phyloP scores from a whole-genome alignment of 2,797 vertebrate species.

The Silurus lanzhouensis region DNA sequence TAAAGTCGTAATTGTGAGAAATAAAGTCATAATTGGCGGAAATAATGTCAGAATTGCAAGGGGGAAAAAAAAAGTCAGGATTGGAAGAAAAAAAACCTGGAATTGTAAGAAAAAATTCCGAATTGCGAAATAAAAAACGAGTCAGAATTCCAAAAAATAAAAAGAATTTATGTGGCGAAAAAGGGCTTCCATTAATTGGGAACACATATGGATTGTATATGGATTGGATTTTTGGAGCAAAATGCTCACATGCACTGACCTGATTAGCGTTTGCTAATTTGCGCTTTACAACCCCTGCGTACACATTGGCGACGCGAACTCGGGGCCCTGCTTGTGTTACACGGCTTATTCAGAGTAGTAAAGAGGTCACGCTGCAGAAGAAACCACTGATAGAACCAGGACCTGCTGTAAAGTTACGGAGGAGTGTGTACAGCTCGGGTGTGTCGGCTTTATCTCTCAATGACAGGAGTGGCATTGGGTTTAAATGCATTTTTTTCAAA shows the following conservation, averaged over 20 bases:
- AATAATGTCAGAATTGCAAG: too few relatives aligned
- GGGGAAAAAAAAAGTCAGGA: too few relatives aligned
- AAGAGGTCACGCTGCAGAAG: background rate
- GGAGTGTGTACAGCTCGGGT: conserved; percentile 32
- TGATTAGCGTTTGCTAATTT: background rate
- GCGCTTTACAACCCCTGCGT: background rate
- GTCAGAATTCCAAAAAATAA: too few relatives aligned
- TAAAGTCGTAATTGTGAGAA: too few relatives aligned
- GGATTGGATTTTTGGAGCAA: background rate
- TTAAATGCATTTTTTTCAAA: conserved; percentile 37
- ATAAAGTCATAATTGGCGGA: too few relatives aligned
- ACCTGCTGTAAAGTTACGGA: conserved; percentile 5
- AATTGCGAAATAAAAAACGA: too few relatives aligned
- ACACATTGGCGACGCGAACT: background rate
- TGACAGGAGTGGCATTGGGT: conserved; percentile 51
- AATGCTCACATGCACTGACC: background rate
- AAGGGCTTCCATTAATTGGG: too few relatives aligned
- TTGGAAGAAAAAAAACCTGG: too few relatives aligned
- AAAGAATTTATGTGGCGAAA: too few relatives aligned
- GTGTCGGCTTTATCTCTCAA: conserved; percentile 42
- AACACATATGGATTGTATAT: too few relatives aligned
- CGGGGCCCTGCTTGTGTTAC: background rate
- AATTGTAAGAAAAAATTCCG: too few relatives aligned
- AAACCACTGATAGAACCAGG: background rate
- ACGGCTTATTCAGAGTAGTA: background rate